These are phyloP conservation scores for Dynastes tityus DNA, from an alignment of 2,888 invertebrate genomes.

Conservation along the genomic window DNA sequence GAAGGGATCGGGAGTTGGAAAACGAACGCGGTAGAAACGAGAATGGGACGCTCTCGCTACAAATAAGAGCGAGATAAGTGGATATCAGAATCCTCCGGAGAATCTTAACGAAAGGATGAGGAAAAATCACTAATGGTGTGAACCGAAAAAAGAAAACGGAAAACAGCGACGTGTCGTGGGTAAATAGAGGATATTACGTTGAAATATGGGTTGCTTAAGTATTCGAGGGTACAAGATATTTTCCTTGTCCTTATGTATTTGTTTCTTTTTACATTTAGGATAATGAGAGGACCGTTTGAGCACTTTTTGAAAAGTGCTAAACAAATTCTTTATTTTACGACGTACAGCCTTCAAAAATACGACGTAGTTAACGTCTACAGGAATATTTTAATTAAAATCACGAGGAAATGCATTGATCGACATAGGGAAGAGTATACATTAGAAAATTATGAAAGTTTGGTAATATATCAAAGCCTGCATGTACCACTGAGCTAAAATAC, in stretches of 20 bases:
- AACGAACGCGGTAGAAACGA: slow-evolving; percentile 1
- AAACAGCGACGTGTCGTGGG: slow-evolving; percentile 34
- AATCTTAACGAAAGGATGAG: slow-evolving; percentile 40
- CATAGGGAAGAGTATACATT: too few relatives aligned
- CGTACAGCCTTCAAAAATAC: too few relatives aligned
- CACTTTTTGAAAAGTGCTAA: background rate
- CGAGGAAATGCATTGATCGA: too few relatives aligned
- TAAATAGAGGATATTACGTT: slow-evolving; percentile 37
- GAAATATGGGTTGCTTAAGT: slow-evolving; percentile 34
- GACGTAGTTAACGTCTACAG: too few relatives aligned
- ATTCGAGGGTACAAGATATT: slow-evolving; percentile 1
- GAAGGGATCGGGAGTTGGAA: background rate
- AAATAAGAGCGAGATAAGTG: slow-evolving; percentile 49
- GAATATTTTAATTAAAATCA: too few relatives aligned
- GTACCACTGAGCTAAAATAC: too few relatives aligned
- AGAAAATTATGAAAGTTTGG: too few relatives aligned
- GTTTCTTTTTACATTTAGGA: too few relatives aligned
- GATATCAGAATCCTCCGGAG: slow-evolving; percentile 41
- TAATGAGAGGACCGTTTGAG: background rate
- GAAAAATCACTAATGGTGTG: slow-evolving; percentile 46
- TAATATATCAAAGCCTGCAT: too few relatives aligned
- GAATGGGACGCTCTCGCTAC: slow-evolving; percentile 32
- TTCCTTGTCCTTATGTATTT: too few relatives aligned
- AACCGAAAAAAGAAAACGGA: slow-evolving; percentile 29
- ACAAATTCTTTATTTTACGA: too few relatives aligned